Evolutionary conservation across 2,797 vertebrate genomes (phyloP).

Genomic region (Bradypus variegatus): DNA sequence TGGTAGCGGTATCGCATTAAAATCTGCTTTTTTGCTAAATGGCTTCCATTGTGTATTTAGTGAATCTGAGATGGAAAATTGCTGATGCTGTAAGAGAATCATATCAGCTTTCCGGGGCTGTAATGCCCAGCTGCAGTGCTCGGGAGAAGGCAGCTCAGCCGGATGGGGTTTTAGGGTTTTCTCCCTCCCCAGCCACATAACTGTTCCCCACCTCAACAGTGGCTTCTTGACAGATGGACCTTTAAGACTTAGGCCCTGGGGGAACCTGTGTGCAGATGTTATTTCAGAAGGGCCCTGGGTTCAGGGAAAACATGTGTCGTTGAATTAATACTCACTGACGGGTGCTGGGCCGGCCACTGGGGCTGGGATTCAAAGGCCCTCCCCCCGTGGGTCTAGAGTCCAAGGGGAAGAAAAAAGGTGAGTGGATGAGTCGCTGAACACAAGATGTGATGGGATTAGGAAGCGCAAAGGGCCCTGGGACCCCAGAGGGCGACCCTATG

Average conservation of each 20-base stretch:
- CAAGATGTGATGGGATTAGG: background rate
- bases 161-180: background rate
- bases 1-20: constrained; percentile 57
- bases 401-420: background rate
- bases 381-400: background rate
- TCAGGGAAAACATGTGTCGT: background rate
- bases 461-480: background rate
- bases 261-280: background rate
- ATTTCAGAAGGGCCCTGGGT: background rate
- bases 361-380: background rate
- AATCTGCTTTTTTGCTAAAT: constrained; percentile 67
- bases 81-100: constrained; percentile 66
- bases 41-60: constrained; percentile 63
- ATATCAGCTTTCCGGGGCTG: constrained; percentile 54
- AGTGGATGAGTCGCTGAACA: background rate
- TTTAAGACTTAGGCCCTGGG: background rate
- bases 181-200: background rate
- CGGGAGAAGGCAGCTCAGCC: background rate
- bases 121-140: background rate
- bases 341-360: background rate
- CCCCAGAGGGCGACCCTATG: background rate
- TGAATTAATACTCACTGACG: constrained; percentile 20
- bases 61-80: constrained; percentile 63
- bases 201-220: background rate
- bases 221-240: background rate